A percentile compares a stretch with the other conserved stretches of the same genome.
Evolutionary conservation across 2,888 invertebrate genomes (phyloP).

Genomic region (Latrodectus hesperus): DNA sequence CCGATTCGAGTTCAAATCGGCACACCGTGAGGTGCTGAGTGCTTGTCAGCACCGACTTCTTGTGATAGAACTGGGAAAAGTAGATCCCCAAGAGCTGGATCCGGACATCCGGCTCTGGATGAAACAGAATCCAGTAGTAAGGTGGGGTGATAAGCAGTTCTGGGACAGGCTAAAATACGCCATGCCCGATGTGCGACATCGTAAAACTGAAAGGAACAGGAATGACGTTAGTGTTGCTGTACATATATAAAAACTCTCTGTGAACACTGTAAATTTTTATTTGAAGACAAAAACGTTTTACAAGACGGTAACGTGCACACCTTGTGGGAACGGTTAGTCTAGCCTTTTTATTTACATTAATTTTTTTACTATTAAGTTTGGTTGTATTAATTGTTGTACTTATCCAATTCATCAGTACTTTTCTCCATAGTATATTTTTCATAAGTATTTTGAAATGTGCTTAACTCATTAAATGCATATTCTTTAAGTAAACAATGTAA

Average conservation of each 20-base stretch:
- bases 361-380: slow-evolving; percentile 20
- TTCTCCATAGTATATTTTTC: no score
- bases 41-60: slow-evolving; percentile 67
- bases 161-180: slow-evolving; percentile 94
- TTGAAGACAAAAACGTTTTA: slow-evolving; percentile 13
- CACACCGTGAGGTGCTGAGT: slow-evolving; percentile 79
- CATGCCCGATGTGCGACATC: slow-evolving; percentile 80
- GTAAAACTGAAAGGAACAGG: slow-evolving; percentile 65
- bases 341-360: slow-evolving; percentile 29
- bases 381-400: slow-evolving; percentile 23
- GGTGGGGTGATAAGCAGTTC: slow-evolving; percentile 92
- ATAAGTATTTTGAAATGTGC: no score
- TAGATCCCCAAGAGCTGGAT: slow-evolving; percentile 83
- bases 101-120: slow-evolving; percentile 90
- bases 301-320: slow-evolving; percentile 53
- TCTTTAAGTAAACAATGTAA: no score
- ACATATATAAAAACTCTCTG: slow-evolving; percentile 80
- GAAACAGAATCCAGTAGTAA: slow-evolving; percentile 87
- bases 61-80: slow-evolving; percentile 64
- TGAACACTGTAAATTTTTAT: slow-evolving; percentile 26
- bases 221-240: slow-evolving; percentile 82
- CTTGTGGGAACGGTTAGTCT: slow-evolving; percentile 44
- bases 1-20: slow-evolving; percentile 82
- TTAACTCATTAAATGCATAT: no score
- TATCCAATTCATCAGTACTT: slow-evolving; percentile 24